Percentiles rank a stretch among this genome's conserved stretches.
Evolutionary conservation across 2,797 vertebrate genomes (phyloP).

Genomic region (Poecilia velifera): DNA sequence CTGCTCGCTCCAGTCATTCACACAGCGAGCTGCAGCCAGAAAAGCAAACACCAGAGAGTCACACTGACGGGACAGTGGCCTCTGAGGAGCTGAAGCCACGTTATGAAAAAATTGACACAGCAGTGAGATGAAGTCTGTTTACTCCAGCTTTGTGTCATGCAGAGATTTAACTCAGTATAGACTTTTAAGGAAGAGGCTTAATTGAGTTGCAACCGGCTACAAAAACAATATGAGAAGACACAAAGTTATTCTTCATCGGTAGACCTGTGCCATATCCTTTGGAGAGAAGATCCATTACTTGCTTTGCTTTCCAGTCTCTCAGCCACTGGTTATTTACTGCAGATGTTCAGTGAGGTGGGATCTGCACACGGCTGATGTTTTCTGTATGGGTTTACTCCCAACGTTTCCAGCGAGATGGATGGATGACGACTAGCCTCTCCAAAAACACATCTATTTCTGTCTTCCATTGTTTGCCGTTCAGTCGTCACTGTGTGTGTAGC

Average conservation of each 20-base stretch:
- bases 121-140: conserved; percentile 27
- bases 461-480: conserved; percentile 75
- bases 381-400: conserved; percentile 48
- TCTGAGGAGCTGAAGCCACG: conserved; percentile 29
- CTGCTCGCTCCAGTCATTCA: conserved; percentile 21
- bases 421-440: conserved; percentile 55
- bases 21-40: conserved; percentile 19
- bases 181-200: neutral
- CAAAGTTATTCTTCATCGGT: neutral
- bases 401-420: conserved; percentile 68
- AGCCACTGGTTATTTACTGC: conserved; percentile 16
- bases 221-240: neutral
- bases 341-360: conserved; percentile 23
- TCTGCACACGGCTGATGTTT: conserved; percentile 20
- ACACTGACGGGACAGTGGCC: conserved; percentile 33
- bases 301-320: neutral
- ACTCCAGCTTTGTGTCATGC: conserved; percentile 15
- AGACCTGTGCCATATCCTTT: neutral
- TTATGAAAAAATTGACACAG: conserved; percentile 36
- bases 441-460: conserved; percentile 78
- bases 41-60: conserved; percentile 53
- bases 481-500: conserved; percentile 62
- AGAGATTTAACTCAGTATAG: conserved; percentile 17
- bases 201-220: conserved; percentile 7
- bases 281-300: neutral